Percentiles rank a stretch among this genome's conserved stretches.
Evolutionary conservation across 2,888 invertebrate genomes (phyloP).

Genomic region (Noctua pronuba): DNA sequence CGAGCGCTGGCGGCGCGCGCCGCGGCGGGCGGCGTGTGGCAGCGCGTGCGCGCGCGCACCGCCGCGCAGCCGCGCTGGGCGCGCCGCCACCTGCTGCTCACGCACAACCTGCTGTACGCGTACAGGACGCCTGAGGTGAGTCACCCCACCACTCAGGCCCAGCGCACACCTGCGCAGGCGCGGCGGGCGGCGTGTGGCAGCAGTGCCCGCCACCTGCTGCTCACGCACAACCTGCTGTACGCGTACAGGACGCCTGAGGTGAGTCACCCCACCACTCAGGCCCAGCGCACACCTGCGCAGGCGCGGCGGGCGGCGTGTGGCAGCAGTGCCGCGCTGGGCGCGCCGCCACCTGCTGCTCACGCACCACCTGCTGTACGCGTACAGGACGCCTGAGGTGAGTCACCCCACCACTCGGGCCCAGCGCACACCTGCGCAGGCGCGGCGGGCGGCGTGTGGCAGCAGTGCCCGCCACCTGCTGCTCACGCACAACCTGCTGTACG

Average conservation of each 20-base stretch:
- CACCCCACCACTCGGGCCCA: not conserved
- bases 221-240: constrained; percentile 50
- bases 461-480: constrained; percentile 76
- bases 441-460: not conserved
- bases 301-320: constrained; percentile 13
- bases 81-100: constrained; percentile 64
- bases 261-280: not conserved
- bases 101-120: constrained; percentile 67
- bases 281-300: not conserved
- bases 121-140: constrained; percentile 21
- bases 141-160: not conserved
- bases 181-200: constrained; percentile 15
- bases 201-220: constrained; percentile 67
- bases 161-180: too few relatives aligned
- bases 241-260: constrained; percentile 40
- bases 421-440: not conserved
- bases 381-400: constrained; percentile 38
- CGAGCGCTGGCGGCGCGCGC: constrained; percentile 75
- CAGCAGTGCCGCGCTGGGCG: constrained; percentile 61
- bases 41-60: constrained; percentile 74
- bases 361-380: constrained; percentile 51
- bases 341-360: constrained; percentile 69
- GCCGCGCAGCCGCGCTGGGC: constrained; percentile 72
- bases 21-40: constrained; percentile 78
- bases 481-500: constrained; percentile 82